phyloP scores from a whole-genome alignment of 2,888 invertebrate species.

The Ectemnius lituratus region DNA sequence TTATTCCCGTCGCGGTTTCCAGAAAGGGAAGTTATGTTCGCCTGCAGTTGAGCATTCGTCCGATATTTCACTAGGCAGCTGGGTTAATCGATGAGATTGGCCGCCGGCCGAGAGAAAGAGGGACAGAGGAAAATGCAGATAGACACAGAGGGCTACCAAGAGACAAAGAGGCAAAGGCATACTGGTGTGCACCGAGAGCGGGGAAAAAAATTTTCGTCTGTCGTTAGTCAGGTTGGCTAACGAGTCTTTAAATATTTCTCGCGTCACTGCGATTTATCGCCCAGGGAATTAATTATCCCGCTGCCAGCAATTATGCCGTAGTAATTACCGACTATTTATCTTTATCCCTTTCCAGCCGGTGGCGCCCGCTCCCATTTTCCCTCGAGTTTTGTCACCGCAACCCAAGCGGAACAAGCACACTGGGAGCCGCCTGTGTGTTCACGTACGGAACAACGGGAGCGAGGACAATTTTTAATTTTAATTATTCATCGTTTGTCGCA shows the following conservation, averaged over 20 bases:
- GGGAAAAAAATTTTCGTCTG: too few species aligned
- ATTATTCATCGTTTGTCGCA: constrained; percentile 7
- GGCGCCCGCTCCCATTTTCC: neutral
- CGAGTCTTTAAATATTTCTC: constrained; percentile 6
- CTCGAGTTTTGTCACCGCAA: neutral
- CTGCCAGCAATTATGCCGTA: constrained; percentile 3
- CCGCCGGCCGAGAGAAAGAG: too few species aligned
- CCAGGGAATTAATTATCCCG: constrained; percentile 1
- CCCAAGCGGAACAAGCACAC: constrained; percentile 2
- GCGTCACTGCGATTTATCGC: neutral
- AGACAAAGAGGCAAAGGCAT: too few species aligned
- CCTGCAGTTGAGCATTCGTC: neutral
- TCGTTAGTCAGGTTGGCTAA: neutral
- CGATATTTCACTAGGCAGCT: constrained; percentile 5
- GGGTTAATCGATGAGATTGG: constrained; percentile 5
- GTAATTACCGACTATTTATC: constrained; percentile 9
- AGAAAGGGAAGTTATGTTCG: constrained; percentile 6
- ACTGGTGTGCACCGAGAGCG: too few species aligned
- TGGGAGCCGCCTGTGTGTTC: neutral
- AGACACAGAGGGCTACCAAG: too few species aligned
- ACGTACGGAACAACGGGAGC: neutral
- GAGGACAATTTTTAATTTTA: constrained; percentile 7
- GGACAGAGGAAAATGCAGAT: too few species aligned
- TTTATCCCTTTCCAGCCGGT: constrained; percentile 1
- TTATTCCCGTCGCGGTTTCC: neutral